A percentile compares a stretch with the other conserved stretches of the same genome.
phyloP scores from a whole-genome alignment of 2,113 vertebrate species.

The Varanus salvator region DNA sequence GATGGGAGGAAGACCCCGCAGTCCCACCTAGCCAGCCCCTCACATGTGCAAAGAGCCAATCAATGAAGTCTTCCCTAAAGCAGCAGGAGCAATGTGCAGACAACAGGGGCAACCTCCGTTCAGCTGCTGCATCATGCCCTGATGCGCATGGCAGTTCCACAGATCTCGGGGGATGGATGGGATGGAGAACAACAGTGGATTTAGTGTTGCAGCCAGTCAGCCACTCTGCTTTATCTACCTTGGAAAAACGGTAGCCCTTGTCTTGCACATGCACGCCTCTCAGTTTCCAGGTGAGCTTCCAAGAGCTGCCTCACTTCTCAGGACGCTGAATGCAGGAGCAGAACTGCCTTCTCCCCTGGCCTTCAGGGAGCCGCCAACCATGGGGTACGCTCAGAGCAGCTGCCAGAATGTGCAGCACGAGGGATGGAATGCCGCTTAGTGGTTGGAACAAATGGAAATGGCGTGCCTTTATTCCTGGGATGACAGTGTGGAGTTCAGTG shows the following conservation, averaged over 20 bases:
- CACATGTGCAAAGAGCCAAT: background rate
- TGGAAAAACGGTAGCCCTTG: no score
- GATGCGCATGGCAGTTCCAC: background rate
- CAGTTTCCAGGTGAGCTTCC: background rate
- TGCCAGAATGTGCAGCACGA: no score
- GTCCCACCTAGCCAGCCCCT: background rate
- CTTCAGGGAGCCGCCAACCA: background rate
- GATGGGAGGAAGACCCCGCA: background rate
- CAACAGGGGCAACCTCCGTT: background rate
- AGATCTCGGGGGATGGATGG: background rate
- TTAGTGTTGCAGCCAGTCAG: background rate
- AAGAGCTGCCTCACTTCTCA: background rate
- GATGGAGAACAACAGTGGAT: background rate
- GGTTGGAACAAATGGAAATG: no score
- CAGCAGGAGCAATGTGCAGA: background rate
- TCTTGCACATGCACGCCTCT: no score
- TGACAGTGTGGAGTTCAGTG: background rate
- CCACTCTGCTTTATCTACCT: no score
- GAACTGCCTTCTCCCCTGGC: background rate
- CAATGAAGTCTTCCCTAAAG: background rate
- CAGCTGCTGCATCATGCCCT: background rate
- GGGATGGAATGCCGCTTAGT: no score
- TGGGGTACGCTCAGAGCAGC: background rate
- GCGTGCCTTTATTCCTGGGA: no score
- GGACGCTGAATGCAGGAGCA: background rate